Evolutionary conservation across 1,140 invertebrate species (phyloP).

Genomic region (Temnothorax nylanderi): DNA sequence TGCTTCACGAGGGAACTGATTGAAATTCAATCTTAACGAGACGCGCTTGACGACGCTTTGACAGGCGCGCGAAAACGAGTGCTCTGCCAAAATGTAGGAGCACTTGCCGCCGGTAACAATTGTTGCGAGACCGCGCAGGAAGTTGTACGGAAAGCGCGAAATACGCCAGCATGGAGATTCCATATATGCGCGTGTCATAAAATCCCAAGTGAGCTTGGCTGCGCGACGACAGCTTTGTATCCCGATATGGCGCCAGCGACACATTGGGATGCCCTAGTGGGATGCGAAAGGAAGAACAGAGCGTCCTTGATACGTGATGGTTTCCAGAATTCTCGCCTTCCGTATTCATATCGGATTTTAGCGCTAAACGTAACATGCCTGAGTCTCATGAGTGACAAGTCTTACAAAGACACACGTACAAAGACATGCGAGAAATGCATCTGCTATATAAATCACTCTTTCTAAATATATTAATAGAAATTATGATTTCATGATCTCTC

Average conservation of each 20-base stretch:
- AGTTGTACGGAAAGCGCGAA: constrained; percentile 3
- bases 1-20: constrained; percentile 13
- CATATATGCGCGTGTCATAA: constrained; percentile 53
- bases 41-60: constrained; percentile 42
- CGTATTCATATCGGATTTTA: constrained; percentile 32
- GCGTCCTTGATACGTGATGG: constrained; percentile 18
- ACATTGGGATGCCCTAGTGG: constrained; percentile 33
- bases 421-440: neutral
- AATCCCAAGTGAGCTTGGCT: constrained; percentile 54
- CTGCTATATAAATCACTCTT: neutral
- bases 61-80: constrained; percentile 32
- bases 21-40: constrained; percentile 57
- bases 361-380: neutral
- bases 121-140: constrained; percentile 4
- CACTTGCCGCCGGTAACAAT: constrained; percentile 19
- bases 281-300: constrained; percentile 31
- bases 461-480: neutral
- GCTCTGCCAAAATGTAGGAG: constrained; percentile 13
- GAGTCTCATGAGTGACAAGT: neutral
- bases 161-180: constrained; percentile 25
- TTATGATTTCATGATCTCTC: neutral
- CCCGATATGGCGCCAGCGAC: constrained; percentile 7
- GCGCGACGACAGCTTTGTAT: constrained; percentile 50
- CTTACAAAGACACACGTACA: neutral
- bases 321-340: neutral